Conservation (phyloP, 1,140 invertebrate genomes). For the Zaprionus taronus region DNA sequence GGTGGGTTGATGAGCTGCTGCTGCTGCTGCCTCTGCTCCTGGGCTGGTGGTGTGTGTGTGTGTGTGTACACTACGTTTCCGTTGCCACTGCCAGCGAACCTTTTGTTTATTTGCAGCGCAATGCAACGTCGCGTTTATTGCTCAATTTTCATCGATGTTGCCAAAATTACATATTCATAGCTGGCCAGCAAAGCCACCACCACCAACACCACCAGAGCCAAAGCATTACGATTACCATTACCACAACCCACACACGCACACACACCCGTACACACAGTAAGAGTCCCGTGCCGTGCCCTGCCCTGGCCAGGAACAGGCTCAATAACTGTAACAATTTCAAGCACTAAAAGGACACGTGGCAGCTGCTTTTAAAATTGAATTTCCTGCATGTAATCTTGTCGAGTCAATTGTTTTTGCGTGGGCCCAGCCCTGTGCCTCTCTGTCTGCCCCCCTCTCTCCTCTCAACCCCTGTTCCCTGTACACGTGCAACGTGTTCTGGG, state of each 20-base stretch:
- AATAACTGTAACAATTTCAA: conserved; percentile 81
- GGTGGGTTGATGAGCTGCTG: conserved; percentile 8
- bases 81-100: conserved; percentile 40
- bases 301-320: conserved; percentile 34
- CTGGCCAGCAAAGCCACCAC: conserved; percentile 9
- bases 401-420: conserved; percentile 80
- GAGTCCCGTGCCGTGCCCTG: neutral
- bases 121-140: conserved; percentile 73
- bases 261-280: neutral
- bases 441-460: neutral
- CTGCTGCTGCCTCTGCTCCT: neutral
- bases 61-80: conserved; percentile 59
- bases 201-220: conserved; percentile 13
- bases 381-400: conserved; percentile 84
- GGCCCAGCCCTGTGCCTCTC: neutral
- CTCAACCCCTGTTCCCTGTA: conserved; percentile 32
- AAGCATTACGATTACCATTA: conserved; percentile 35
- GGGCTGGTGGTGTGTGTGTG: conserved; percentile 1
- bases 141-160: conserved; percentile 68
- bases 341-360: conserved; percentile 84
- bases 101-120: conserved; percentile 74
- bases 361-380: conserved; percentile 85
- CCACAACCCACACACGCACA: conserved; percentile 45
- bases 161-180: conserved; percentile 77
- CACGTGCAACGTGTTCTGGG: conserved; percentile 49